Percentiles rank a stretch among this genome's conserved stretches.
These are phyloP conservation scores for Cranoglanis bouderius DNA, from an alignment of 2,113 vertebrate genomes.

Conservation along the genomic window DNA sequence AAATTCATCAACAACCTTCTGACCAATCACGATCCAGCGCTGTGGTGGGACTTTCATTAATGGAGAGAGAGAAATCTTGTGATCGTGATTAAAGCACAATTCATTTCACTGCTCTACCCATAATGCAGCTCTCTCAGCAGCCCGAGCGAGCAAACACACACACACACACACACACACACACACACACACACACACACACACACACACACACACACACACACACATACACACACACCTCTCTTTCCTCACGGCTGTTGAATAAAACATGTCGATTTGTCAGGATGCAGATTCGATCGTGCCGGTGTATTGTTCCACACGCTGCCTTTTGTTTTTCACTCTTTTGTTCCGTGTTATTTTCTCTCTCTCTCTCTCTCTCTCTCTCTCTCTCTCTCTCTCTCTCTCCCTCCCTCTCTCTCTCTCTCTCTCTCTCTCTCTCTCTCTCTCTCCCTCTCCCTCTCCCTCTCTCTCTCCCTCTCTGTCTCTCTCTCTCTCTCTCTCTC, in stretches of 20 bases:
- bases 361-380: neutral
- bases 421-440: no score
- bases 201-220: neutral
- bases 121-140: neutral
- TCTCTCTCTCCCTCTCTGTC: neutral
- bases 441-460: no score
- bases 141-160: neutral
- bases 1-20: neutral
- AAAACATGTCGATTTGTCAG: conserved; percentile 52
- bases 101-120: neutral
- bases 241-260: conserved; percentile 27
- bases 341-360: conserved; percentile 31
- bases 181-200: neutral
- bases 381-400: no score
- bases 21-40: neutral
- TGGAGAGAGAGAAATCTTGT: neutral
- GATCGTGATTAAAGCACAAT: neutral
- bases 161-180: neutral
- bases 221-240: neutral
- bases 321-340: conserved; percentile 65
- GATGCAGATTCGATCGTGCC: conserved; percentile 58
- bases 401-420: no score
- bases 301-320: conserved; percentile 60
- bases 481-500: neutral
- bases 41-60: neutral